phyloP scores from a whole-genome alignment of 2,888 invertebrate species.

The Apomyelois bistriatella region DNA sequence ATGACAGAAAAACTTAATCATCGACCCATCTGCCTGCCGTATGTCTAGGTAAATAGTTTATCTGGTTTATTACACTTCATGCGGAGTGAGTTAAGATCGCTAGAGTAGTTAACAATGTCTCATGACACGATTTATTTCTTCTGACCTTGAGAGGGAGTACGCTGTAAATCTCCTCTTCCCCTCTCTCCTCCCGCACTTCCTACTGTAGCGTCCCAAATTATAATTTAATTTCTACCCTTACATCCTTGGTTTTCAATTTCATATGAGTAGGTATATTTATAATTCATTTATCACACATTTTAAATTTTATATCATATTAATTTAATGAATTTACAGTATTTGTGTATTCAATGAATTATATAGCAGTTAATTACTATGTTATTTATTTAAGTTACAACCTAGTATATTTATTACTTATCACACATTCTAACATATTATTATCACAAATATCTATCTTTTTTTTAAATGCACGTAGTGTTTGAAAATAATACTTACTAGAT shows the following conservation, averaged over 20 bases:
- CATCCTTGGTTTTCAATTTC: slow-evolving; percentile 19
- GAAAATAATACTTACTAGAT: no score
- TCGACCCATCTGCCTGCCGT: no score
- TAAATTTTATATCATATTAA: neutral
- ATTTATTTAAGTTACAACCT: no score
- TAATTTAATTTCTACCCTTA: slow-evolving; percentile 5
- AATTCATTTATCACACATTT: neutral
- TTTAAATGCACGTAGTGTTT: no score
- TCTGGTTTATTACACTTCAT: neutral
- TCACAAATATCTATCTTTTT: no score
- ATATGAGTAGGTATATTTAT: neutral
- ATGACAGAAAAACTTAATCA: slow-evolving; percentile 18
- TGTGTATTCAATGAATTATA: no score
- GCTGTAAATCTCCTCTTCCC: slow-evolving; percentile 33
- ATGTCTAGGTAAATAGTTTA: no score
- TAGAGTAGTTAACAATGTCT: slow-evolving; percentile 36
- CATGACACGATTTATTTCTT: slow-evolving; percentile 38
- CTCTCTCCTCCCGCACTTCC: slow-evolving; percentile 24
- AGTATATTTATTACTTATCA: no score
- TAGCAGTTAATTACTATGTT: no score
- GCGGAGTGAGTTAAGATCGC: slow-evolving; percentile 28
- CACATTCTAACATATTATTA: no score
- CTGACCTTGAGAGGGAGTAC: slow-evolving; percentile 35
- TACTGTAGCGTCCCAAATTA: slow-evolving; percentile 38
- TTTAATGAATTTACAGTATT: no score